A percentile compares a stretch with the other conserved stretches of the same genome.
Conservation (phyloP, 2,113 vertebrate genomes). For the Etheostoma cragini region DNA sequence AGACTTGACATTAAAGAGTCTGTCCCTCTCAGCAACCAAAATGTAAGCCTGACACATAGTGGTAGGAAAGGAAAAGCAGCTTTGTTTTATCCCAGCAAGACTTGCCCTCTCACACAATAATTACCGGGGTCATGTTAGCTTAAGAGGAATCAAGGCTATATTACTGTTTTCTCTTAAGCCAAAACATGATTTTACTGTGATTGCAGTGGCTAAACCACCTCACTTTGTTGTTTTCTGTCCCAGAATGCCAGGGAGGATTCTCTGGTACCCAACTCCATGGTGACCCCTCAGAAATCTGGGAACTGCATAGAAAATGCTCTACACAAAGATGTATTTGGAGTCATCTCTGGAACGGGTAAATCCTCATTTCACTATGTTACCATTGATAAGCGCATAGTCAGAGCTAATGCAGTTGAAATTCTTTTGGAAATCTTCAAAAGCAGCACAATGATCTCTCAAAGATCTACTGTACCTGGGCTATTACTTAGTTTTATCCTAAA, state of each 20-base stretch:
- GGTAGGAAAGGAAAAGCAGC: conserved; percentile 29
- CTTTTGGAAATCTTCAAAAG: not conserved
- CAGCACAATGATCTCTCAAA: not conserved
- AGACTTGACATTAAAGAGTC: conserved; percentile 91
- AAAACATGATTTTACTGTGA: not conserved
- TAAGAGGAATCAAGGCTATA: not conserved
- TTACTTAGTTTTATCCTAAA: not conserved
- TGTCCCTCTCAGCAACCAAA: conserved; percentile 86
- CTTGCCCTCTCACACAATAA: not conserved
- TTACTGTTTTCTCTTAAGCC: not conserved
- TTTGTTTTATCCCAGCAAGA: not conserved
- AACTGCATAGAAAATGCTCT: conserved; percentile 89
- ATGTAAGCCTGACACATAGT: conserved; percentile 80
- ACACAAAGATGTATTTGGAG: conserved; percentile 95
- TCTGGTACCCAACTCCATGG: conserved; percentile 79
- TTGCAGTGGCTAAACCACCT: not conserved
- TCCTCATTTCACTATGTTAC: conserved; percentile 28
- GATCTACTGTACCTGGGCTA: too few species aligned
- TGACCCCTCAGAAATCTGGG: conserved; percentile 90
- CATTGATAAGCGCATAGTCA: not conserved
- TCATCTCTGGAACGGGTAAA: conserved; percentile 94
- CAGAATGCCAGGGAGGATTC: conserved; percentile 90
- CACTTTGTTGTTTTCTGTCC: conserved; percentile 28
- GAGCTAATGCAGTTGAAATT: not conserved
- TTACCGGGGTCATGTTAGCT: not conserved